Conservation (phyloP, 53 echinoderm and acorn worm species). For the Crossaster papposus region DNA sequence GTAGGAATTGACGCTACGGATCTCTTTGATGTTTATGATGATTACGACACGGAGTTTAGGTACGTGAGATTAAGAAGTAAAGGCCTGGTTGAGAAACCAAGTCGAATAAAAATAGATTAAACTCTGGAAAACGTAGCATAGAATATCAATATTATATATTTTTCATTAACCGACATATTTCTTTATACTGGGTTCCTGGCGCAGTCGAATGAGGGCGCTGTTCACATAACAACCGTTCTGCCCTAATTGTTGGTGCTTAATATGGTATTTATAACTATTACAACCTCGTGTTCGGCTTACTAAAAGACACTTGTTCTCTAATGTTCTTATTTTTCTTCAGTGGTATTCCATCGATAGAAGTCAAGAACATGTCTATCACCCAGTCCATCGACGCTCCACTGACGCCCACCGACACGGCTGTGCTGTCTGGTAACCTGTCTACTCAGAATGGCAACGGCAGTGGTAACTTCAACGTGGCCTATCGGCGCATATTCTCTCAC, state of each 20-base stretch:
- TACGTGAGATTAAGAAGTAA: constrained; percentile 16
- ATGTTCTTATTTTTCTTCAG: not conserved
- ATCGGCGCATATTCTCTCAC: constrained; percentile 80
- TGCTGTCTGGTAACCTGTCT: constrained; percentile 81
- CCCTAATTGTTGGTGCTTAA: too few species aligned
- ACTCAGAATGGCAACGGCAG: constrained; percentile 94
- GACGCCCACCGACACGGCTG: constrained; percentile 82
- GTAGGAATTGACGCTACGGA: constrained; percentile 98
- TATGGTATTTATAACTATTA: too few species aligned
- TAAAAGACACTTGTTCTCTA: too few species aligned
- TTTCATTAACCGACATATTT: too few species aligned
- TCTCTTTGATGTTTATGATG: constrained; percentile 86
- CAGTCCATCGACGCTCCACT: constrained; percentile 95
- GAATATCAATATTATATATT: too few species aligned
- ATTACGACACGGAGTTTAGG: constrained; percentile 80
- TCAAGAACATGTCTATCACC: constrained; percentile 90
- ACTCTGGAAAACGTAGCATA: too few species aligned
- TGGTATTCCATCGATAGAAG: constrained; percentile 72
- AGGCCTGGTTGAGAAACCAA: too few species aligned
- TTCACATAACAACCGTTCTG: too few species aligned
- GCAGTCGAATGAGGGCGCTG: too few species aligned
- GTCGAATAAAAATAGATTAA: too few species aligned
- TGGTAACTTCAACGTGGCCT: constrained; percentile 77
- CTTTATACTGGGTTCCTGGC: too few species aligned
- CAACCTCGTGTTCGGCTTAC: too few species aligned